Percentiles rank a stretch among this genome's conserved stretches.
Evolutionary conservation across 2,888 invertebrate genomes (phyloP).

Genomic region (Unio pictorum): DNA sequence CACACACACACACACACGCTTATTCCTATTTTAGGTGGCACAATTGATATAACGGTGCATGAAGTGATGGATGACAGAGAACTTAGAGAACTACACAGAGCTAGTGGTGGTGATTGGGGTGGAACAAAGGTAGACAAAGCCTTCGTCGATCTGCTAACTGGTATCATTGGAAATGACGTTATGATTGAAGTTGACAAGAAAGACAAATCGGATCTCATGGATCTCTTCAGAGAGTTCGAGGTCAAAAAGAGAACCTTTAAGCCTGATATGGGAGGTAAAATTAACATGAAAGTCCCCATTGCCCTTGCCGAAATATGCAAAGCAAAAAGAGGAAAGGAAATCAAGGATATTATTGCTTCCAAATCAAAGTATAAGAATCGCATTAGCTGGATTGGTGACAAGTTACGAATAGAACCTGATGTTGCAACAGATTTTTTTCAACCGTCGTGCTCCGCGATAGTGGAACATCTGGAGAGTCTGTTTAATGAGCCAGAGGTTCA

Average conservation of each 20-base stretch:
- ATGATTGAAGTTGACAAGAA: constrained; percentile 10
- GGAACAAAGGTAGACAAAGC: constrained; percentile 26
- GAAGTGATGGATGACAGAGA: constrained; percentile 13
- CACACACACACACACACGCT: too few relatives aligned
- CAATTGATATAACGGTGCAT: constrained; percentile 27
- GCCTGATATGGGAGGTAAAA: constrained; percentile 11
- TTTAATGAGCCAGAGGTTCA: constrained; percentile 17
- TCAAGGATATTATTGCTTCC: constrained; percentile 13
- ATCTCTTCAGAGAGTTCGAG: constrained; percentile 23
- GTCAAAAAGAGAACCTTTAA: constrained; percentile 20
- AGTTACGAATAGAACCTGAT: constrained; percentile 18
- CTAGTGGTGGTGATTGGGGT: constrained; percentile 25
- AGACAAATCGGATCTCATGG: constrained; percentile 18
- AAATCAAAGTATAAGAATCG: constrained; percentile 13
- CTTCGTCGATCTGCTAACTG: constrained; percentile 18
- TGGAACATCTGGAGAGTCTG: constrained; percentile 21
- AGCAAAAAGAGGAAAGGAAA: constrained; percentile 6
- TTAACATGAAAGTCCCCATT: constrained; percentile 20
- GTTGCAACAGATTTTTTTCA: constrained; percentile 24
- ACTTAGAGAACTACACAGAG: constrained; percentile 20
- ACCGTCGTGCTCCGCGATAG: constrained; percentile 21
- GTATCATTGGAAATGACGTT: constrained; percentile 18
- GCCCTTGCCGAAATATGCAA: constrained; percentile 8
- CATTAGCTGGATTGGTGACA: constrained; percentile 16
- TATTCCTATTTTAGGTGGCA: constrained; percentile 14